These are phyloP conservation scores for Neuroscelio doddi DNA, from an alignment of 2,888 invertebrate genomes.

Conservation along the genomic window DNA sequence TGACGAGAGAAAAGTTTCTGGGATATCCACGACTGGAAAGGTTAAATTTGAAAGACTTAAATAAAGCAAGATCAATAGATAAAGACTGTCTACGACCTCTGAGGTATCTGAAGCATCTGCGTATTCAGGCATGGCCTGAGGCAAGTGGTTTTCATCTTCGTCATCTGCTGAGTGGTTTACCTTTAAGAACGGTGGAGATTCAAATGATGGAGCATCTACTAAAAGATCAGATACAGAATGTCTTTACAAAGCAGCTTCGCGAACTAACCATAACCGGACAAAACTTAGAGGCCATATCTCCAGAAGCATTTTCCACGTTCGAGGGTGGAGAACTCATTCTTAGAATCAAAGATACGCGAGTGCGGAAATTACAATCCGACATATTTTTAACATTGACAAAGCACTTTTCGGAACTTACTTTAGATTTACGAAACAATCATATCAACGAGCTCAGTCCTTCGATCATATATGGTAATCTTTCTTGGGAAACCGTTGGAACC, in stretches of 20 bases:
- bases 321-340: slow-evolving; percentile 84
- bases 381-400: slow-evolving; percentile 84
- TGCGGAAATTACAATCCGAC: slow-evolving; percentile 85
- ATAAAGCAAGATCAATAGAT: slow-evolving; percentile 82
- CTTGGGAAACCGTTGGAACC: slow-evolving; percentile 91
- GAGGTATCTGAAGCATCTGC: slow-evolving; percentile 80
- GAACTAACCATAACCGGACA: slow-evolving; percentile 86
- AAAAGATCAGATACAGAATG: slow-evolving; percentile 83
- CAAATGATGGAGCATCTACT: slow-evolving; percentile 83
- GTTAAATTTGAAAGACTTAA: slow-evolving; percentile 83
- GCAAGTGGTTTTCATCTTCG: slow-evolving; percentile 84
- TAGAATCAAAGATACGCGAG: slow-evolving; percentile 83
- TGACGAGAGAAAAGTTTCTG: slow-evolving; percentile 81
- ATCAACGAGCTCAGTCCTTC: slow-evolving; percentile 88
- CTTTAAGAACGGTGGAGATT: slow-evolving; percentile 83
- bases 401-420: slow-evolving; percentile 83
- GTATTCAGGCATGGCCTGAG: slow-evolving; percentile 83
- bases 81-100: slow-evolving; percentile 80
- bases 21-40: slow-evolving; percentile 82
- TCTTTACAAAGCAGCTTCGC: slow-evolving; percentile 85
- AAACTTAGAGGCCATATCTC: slow-evolving; percentile 82
- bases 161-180: slow-evolving; percentile 81
- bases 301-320: slow-evolving; percentile 84
- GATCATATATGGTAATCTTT: slow-evolving; percentile 89
- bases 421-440: slow-evolving; percentile 89